Conservation (phyloP, 2,797 vertebrate genomes). For the Meriones psammophilus region DNA sequence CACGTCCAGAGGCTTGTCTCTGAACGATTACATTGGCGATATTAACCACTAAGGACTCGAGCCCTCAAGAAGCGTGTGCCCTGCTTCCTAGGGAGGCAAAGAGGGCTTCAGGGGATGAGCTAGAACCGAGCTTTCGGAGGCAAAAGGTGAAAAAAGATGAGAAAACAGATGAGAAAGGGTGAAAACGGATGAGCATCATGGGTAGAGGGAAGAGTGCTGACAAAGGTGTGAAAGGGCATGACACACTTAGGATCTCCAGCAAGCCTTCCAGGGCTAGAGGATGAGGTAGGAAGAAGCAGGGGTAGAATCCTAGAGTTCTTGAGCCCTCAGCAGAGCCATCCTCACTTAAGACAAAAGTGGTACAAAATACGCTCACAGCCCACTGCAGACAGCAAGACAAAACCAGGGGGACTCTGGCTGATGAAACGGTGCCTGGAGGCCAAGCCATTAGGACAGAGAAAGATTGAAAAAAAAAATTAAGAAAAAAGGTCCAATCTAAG, state of each 20-base stretch:
- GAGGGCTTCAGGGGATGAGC: not conserved
- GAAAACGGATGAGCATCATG: not conserved
- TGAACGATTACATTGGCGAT: not conserved
- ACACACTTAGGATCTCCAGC: not conserved
- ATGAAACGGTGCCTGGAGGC: not conserved
- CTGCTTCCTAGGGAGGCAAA: not conserved
- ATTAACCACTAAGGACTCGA: not conserved
- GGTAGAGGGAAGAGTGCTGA: not conserved
- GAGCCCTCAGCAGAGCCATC: not conserved
- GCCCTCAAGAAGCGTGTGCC: not conserved
- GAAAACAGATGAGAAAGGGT: not conserved
- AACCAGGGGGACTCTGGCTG: not conserved
- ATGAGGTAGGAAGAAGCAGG: not conserved
- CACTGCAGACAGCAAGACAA: not conserved
- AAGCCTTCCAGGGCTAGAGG: not conserved
- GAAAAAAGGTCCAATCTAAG: not conserved
- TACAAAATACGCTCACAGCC: not conserved
- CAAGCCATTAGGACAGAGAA: not conserved
- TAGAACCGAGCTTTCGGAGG: not conserved
- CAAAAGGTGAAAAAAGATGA: not conserved
- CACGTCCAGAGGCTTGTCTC: not conserved
- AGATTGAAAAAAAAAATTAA: not conserved
- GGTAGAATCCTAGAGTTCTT: not conserved
- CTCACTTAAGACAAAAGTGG: not conserved
- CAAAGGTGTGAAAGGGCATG: not conserved